Conservation (phyloP, 2,888 invertebrate genomes). For the Morinoia aosen region DNA sequence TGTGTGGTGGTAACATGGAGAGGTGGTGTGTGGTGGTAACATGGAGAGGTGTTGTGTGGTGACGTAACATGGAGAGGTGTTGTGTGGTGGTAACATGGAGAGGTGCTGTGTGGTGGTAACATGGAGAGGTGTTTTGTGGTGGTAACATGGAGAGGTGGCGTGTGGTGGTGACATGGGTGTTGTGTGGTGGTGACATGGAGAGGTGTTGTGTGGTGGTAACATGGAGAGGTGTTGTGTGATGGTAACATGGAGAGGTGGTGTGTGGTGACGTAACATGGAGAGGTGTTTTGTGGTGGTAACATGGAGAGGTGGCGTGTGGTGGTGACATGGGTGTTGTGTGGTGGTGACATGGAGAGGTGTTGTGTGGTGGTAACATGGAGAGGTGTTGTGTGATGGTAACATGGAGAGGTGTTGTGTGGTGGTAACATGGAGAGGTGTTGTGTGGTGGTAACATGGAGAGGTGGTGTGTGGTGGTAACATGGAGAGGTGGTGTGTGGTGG, state of each 20-base stretch:
- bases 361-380: background rate
- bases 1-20: no score
- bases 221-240: no score
- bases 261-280: background rate
- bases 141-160: background rate
- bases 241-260: background rate
- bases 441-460: background rate
- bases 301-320: background rate
- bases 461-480: background rate
- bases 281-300: background rate
- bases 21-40: background rate
- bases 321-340: background rate
- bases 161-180: background rate
- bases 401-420: no score
- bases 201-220: background rate
- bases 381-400: background rate
- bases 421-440: background rate
- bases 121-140: no score
- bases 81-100: background rate
- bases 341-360: background rate
- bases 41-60: background rate
- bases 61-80: background rate
- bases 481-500: background rate
- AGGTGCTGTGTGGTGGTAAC: background rate
- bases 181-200: background rate